Evolutionary conservation across 2,113 vertebrate genomes (phyloP), one percentile per base, ranked within the genome.

Genomic region (Syngnathus floridae): DNA sequence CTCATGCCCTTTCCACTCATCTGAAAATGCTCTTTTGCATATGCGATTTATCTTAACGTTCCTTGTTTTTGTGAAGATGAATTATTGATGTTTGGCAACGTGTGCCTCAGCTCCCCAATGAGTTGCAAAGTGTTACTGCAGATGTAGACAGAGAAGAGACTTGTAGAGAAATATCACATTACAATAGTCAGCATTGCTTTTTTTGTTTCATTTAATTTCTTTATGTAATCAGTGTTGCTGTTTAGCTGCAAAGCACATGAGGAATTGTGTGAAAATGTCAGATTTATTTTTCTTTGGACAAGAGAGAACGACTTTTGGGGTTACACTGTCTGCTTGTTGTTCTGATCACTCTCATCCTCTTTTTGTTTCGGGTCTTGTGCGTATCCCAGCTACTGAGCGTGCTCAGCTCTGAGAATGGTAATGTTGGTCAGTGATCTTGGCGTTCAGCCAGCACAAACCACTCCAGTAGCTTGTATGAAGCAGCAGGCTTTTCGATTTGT

Each of bases 1-100:
- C 37, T 41, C 36, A 64, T 63, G 37, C 56, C 54, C 61, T 55
- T 65, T 59, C 62, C 49, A 67, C 36, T 51, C 45, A 49, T 40
- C 36, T 64, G 35, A 60, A 60, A 67, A 69, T 72, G 52, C 52
- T 12, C 40, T 69, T 62, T 68, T 80, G 66, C 59, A 71, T 77
- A 77, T 74, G 17, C 67, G 71, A 55, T 77, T 80, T 45, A 65
- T 74, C 10, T 5, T 75, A 54, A 70, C 74, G 69, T 73, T 58
- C 72, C 69, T 69, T 69, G 40, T 73, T 84, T 31, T 81, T 70
- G 45, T 55, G 37, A 19, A 45, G 73, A 81, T 87, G 63, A 84
- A 84, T 83, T 82, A 87, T 87, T 82, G 76, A 86, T 84, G 82
- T 64, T 84, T 80, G 74, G 82, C 72, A 82, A 67, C 69, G 67